Evolutionary conservation across 37 sponge, comb jelly and placozoan genomes (phyloP).

Genomic region (Agelas oroides): DNA sequence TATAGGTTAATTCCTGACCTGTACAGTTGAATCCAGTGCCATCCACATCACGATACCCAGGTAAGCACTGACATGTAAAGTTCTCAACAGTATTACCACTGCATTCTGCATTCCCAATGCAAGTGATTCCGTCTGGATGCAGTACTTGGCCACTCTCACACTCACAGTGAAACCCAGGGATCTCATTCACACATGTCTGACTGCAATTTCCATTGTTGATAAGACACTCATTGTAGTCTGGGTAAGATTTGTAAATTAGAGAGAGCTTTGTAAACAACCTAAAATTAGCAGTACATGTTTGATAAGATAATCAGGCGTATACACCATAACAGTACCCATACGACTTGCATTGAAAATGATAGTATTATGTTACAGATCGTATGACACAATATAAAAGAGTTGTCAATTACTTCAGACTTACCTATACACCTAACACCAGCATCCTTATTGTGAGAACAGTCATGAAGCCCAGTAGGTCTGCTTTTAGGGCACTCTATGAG

Average conservation of each 20-base stretch:
- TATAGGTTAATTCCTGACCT: neutral
- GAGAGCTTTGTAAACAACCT: too few relatives aligned
- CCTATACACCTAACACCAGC: constrained; percentile 54
- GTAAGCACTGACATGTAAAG: neutral
- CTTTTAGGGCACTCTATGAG: neutral
- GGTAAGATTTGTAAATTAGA: too few relatives aligned
- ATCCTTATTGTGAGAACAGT: constrained; percentile 30
- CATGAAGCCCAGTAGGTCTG: neutral
- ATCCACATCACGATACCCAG: neutral
- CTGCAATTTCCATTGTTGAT: constrained; percentile 21
- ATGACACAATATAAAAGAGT: too few relatives aligned
- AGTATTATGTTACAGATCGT: too few relatives aligned
- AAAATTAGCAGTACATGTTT: too few relatives aligned
- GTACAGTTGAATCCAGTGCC: constrained; percentile 8
- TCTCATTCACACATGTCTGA: constrained; percentile 33
- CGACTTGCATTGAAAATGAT: too few relatives aligned
- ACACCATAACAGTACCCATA: too few relatives aligned
- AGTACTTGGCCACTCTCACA: constrained; percentile 32
- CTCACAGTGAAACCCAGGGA: constrained; percentile 45
- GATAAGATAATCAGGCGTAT: too few relatives aligned
- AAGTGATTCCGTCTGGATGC: neutral
- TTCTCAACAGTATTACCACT: neutral
- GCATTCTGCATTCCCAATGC: neutral
- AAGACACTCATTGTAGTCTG: constrained; percentile 49
- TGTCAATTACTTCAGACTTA: neutral